Evolutionary conservation across 2,888 invertebrate species (phyloP).

Genomic region (Ametastegia equiseti): DNA sequence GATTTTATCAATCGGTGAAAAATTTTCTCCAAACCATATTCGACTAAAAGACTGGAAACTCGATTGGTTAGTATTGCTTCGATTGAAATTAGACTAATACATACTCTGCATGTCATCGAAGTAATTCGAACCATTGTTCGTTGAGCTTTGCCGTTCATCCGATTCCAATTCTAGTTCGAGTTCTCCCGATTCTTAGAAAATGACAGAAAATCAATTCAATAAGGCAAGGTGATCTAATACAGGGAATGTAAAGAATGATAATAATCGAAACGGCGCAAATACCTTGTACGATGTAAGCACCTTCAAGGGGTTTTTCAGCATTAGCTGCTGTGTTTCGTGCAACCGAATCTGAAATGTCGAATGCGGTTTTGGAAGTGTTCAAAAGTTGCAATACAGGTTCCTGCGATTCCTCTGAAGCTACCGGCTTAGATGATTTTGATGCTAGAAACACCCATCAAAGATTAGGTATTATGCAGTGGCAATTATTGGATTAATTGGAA

Average conservation of each 20-base stretch:
- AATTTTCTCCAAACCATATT: no score
- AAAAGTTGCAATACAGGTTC: not conserved
- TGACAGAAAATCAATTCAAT: constrained; percentile 6
- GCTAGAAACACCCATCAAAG: not conserved
- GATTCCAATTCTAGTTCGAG: not conserved
- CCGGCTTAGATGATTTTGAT: not conserved
- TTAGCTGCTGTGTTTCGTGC: not conserved
- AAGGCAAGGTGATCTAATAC: not conserved
- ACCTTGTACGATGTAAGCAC: not conserved
- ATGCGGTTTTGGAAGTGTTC: not conserved
- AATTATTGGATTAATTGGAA: no score
- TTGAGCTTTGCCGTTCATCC: constrained; percentile 7
- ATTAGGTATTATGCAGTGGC: not conserved
- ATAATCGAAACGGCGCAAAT: not conserved
- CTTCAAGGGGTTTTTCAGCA: not conserved
- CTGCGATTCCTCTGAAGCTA: not conserved
- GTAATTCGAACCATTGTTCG: not conserved
- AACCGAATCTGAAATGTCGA: not conserved
- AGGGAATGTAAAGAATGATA: constrained; percentile 1
- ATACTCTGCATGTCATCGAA: not conserved
- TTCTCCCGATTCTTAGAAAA: constrained; percentile 28
- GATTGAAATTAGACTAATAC: not conserved
- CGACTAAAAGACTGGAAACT: no score
- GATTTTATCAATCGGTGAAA: no score
- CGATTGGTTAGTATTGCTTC: not conserved